Percentiles rank a stretch among this genome's conserved stretches.
Conservation (phyloP, 2,113 vertebrate species). For the Prolemur simus region DNA sequence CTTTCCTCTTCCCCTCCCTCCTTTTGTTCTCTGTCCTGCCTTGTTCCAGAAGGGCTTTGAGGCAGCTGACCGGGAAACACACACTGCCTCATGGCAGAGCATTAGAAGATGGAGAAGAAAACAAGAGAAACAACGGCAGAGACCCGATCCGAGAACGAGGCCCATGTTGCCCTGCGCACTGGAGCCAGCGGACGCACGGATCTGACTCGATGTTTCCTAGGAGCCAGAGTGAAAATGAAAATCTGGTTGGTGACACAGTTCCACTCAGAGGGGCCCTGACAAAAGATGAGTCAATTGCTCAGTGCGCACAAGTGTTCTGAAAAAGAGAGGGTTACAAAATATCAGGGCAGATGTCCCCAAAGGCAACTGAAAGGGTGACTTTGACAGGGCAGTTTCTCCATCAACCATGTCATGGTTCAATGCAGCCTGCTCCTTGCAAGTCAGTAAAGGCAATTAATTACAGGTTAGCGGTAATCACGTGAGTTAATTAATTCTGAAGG, state of each 20-base stretch:
- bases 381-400: background rate
- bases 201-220: background rate
- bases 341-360: background rate
- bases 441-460: background rate
- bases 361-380: background rate
- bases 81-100: background rate
- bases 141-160: background rate
- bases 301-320: background rate
- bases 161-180: background rate
- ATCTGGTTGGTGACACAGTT: background rate
- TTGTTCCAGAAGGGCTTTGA: background rate
- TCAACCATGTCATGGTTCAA: accelerated
- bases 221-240: background rate
- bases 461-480: background rate
- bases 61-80: background rate
- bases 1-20: too few species aligned
- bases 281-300: background rate
- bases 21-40: background rate
- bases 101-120: background rate
- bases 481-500: background rate
- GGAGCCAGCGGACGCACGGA: background rate
- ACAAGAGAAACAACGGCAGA: background rate
- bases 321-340: background rate
- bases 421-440: background rate
- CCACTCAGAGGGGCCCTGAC: background rate